Percentiles rank a stretch among this genome's conserved stretches.
These are phyloP conservation scores for Andrena fulva DNA, from an alignment of 2,888 invertebrate genomes.

Conservation along the genomic window DNA sequence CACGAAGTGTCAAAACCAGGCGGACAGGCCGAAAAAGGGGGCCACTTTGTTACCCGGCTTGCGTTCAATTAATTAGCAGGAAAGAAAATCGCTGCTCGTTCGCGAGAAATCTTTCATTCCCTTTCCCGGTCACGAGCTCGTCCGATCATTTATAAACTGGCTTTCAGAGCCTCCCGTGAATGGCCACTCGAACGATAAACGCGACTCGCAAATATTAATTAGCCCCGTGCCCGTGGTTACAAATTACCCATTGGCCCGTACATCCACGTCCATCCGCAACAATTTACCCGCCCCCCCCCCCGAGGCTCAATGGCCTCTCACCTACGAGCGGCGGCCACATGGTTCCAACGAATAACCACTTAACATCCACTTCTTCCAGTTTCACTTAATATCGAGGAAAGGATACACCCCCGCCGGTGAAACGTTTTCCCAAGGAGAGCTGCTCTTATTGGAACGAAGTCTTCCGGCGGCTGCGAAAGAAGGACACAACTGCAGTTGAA, in stretches of 20 bases:
- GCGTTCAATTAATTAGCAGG: constrained; percentile 48
- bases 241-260: constrained; percentile 3
- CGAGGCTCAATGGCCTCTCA: constrained; percentile 2
- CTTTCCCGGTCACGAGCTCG: neutral
- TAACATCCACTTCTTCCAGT: constrained; percentile 3
- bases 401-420: neutral
- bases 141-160: constrained; percentile 12
- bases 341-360: constrained; percentile 14
- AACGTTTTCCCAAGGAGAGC: constrained; percentile 35
- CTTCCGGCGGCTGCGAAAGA: constrained; percentile 31
- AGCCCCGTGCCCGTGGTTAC: neutral
- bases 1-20: constrained; percentile 50
- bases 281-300: constrained; percentile 22
- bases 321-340: neutral
- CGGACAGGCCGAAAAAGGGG: constrained; percentile 27
- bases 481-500: constrained; percentile 53
- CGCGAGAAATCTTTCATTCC: neutral
- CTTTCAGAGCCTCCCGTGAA: constrained; percentile 5
- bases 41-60: constrained; percentile 41
- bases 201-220: constrained; percentile 28
- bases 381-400: neutral
- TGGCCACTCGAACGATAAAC: constrained; percentile 2
- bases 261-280: neutral
- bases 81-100: constrained; percentile 12
- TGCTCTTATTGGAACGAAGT: constrained; percentile 10